Percentiles rank a stretch among this genome's conserved stretches.
phyloP scores from a whole-genome alignment of 1,140 invertebrate species.

The Micrasema minimum region DNA sequence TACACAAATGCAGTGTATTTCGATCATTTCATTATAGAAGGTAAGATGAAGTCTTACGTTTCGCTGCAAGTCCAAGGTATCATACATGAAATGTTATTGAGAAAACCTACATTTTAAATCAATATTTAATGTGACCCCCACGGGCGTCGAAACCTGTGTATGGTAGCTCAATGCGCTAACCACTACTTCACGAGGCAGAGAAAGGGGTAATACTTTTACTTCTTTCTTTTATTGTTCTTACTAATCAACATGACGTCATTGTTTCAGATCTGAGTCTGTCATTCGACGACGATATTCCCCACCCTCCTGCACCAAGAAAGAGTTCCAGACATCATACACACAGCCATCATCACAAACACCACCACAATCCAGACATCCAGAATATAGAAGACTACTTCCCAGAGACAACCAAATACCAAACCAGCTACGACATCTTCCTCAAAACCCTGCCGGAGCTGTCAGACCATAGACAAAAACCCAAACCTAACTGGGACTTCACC shows the following conservation, averaged over 20 bases:
- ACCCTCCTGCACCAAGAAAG: slow-evolving; percentile 6
- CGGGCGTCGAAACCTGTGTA: no score
- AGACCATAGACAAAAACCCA: not conserved
- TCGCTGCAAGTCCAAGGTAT: no score
- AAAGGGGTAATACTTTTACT: no score
- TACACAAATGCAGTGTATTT: no score
- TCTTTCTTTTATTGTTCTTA: no score
- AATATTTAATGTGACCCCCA: no score
- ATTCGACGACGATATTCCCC: not conserved
- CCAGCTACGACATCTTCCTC: slow-evolving; percentile 16
- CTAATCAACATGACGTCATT: not conserved
- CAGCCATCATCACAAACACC: slow-evolving; percentile 5
- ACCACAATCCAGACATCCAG: slow-evolving; percentile 4
- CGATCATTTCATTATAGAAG: no score
- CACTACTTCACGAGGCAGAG: no score
- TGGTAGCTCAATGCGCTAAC: no score
- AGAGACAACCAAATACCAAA: not conserved
- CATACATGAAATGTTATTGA: no score
- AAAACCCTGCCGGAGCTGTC: not conserved
- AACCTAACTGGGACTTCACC: slow-evolving; percentile 11
- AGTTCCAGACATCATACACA: not conserved
- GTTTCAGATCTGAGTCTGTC: slow-evolving; percentile 26
- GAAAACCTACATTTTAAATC: no score
- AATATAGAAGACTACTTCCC: not conserved
- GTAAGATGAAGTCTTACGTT: no score